phyloP scores from a whole-genome alignment of 1,140 invertebrate species.

The Potamilus streckersoni region DNA sequence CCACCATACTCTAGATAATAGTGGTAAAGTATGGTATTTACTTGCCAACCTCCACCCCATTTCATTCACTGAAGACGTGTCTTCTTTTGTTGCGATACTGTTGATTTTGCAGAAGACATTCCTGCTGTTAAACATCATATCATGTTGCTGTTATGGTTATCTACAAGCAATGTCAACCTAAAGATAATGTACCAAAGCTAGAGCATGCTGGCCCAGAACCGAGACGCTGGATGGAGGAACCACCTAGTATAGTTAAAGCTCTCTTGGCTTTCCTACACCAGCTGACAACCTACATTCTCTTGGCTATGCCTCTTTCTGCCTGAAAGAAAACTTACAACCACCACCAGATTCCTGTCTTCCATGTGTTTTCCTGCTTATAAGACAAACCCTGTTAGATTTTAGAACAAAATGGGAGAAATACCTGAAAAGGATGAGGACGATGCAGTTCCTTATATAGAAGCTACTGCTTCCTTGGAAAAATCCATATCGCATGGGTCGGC shows the following conservation, averaged over 20 bases:
- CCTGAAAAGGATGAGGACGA: neutral
- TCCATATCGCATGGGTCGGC: slow-evolving; percentile 1
- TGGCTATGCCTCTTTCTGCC: neutral
- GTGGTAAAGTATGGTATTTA: too few species aligned
- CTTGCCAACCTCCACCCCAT: too few species aligned
- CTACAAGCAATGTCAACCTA: neutral
- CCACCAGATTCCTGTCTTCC: neutral
- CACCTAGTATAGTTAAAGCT: neutral
- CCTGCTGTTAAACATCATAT: neutral
- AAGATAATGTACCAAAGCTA: neutral
- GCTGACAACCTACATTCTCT: neutral
- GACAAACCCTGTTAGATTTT: neutral
- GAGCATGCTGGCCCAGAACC: neutral
- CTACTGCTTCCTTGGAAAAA: neutral
- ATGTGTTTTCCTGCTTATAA: neutral
- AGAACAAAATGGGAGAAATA: neutral
- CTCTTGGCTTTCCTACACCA: neutral
- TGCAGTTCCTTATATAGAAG: neutral
- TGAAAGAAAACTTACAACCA: neutral
- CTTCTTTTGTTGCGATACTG: neutral
- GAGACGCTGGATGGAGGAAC: neutral
- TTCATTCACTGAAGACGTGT: too few species aligned
- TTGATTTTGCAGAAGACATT: neutral
- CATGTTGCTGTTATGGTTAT: slow-evolving; percentile 4
- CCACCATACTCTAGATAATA: too few species aligned